A percentile compares a stretch with the other conserved stretches of the same genome.
These are phyloP conservation scores for Thereva unica DNA, from an alignment of 2,888 invertebrate genomes.

Conservation along the genomic window DNA sequence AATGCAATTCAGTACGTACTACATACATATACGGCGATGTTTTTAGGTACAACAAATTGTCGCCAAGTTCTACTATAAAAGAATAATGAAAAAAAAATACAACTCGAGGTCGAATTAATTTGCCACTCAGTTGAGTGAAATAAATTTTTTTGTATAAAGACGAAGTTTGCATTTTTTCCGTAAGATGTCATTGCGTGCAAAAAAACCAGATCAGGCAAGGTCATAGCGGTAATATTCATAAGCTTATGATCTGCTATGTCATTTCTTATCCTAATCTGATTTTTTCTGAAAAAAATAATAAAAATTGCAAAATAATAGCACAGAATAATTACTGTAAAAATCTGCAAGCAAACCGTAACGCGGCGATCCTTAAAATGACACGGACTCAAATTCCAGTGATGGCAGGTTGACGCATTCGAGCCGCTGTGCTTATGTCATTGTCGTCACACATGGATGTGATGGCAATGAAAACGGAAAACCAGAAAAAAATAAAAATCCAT, in stretches of 20 bases:
- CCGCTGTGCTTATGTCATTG: conserved; percentile 24
- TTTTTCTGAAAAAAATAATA: background rate
- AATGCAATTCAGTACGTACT: background rate
- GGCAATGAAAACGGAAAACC: conserved; percentile 30
- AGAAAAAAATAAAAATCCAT: conserved; percentile 1
- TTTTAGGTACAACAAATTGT: no score
- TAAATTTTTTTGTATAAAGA: background rate
- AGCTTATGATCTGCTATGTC: background rate
- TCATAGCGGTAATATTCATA: background rate
- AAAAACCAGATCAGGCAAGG: conserved; percentile 1
- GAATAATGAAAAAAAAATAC: background rate
- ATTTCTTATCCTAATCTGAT: background rate
- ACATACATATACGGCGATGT: no score
- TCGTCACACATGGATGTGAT: conserved; percentile 33
- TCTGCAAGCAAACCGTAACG: background rate
- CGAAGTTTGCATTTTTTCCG: background rate
- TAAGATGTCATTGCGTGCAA: background rate
- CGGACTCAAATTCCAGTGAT: no score
- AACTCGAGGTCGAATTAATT: conserved; percentile 28
- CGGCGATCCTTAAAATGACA: no score
- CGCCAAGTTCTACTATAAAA: no score
- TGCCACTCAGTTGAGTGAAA: conserved; percentile 27
- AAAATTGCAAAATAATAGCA: background rate
- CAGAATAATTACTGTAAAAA: background rate
- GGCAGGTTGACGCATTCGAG: background rate